Evolutionary conservation across 1,140 invertebrate species (phyloP), one percentile per base, ranked within the genome.

Genomic region (Drosophila tani): DNA sequence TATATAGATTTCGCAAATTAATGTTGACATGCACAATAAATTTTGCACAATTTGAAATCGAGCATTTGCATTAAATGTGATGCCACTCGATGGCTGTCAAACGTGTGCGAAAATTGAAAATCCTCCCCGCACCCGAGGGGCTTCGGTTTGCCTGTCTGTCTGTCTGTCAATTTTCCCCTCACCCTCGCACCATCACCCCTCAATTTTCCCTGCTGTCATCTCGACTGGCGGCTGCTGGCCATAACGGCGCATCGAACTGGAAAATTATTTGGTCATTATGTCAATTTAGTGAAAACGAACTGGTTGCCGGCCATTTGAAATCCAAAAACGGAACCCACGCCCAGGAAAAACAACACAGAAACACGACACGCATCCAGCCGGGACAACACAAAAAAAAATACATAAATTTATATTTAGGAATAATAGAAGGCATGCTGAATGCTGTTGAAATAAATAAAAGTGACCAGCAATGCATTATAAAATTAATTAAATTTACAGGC

Each of bases 211-310:
- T 11, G n/a, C 46, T 51, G 43, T 75, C 49, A 56, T 27, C 65
- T 63, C 43, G 11, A 46, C 46, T 17, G 29, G 58, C 5, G 38
- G 45, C 45, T 49, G 47, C 9, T 43, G 38, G 15, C 45, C 53
- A 74, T 73, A 73, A 78, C 65, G 66, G 57, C 59, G 70, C 85
- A 90, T 70, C 75, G 74, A 90, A 84, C 81, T 88, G 85, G 84
- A 88, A 88, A 88, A 88, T 88, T 88, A 81, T 90, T 90, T 88
- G 84, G 84, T 84, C 84, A 88, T 88, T 90, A 88, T 90, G 85
- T 88, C 84, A 90, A 88, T 84, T 88, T 81, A 83, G 85, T 75
- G 77, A 76, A 78, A 64, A 38, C 60, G 64, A 62, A 53, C 45
- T 59, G 65, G 41, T n/a, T 68, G 29, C 35, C 15, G n/a, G 45